These are phyloP conservation scores for Drosophila sulfurigaster DNA, from an alignment of 1,140 invertebrate species.

Conservation along the genomic window DNA sequence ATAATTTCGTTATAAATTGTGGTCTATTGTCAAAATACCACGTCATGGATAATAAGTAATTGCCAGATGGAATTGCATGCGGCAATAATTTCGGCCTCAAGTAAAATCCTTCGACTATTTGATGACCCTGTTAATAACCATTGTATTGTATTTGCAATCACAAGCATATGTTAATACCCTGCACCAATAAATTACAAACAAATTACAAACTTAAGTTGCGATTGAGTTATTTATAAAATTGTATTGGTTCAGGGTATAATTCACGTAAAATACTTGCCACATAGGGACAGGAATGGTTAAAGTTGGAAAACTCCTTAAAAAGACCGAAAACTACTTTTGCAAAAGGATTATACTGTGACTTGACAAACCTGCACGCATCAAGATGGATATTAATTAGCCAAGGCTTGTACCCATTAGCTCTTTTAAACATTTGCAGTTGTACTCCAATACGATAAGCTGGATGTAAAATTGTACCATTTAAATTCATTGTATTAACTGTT, in stretches of 20 bases:
- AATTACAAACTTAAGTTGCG: too few relatives aligned
- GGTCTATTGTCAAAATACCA: slow-evolving; percentile 24
- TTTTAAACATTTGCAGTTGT: not conserved
- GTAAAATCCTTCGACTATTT: slow-evolving; percentile 32
- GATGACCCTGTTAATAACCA: slow-evolving; percentile 15
- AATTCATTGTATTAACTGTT: not conserved
- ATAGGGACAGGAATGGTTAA: slow-evolving; percentile 47
- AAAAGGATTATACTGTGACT: slow-evolving; percentile 6
- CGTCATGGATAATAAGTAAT: slow-evolving; percentile 18
- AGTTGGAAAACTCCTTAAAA: slow-evolving; percentile 36
- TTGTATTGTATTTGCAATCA: too few relatives aligned
- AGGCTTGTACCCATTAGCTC: slow-evolving; percentile 44
- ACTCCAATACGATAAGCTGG: not conserved
- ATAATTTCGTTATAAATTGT: slow-evolving; percentile 30
- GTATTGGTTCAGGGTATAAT: too few relatives aligned
- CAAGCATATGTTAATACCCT: too few relatives aligned
- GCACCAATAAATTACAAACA: too few relatives aligned
- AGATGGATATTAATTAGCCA: not conserved
- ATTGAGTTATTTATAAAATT: too few relatives aligned
- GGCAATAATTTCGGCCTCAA: not conserved
- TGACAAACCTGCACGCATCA: slow-evolving; percentile 32
- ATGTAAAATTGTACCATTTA: slow-evolving; percentile 20
- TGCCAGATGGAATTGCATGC: slow-evolving; percentile 22
- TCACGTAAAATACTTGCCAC: slow-evolving; percentile 1
- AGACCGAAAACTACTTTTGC: slow-evolving; percentile 11